Base-by-base conservation (phyloP, 2,888 invertebrate genomes). In the Monochamus alternatus region DNA sequence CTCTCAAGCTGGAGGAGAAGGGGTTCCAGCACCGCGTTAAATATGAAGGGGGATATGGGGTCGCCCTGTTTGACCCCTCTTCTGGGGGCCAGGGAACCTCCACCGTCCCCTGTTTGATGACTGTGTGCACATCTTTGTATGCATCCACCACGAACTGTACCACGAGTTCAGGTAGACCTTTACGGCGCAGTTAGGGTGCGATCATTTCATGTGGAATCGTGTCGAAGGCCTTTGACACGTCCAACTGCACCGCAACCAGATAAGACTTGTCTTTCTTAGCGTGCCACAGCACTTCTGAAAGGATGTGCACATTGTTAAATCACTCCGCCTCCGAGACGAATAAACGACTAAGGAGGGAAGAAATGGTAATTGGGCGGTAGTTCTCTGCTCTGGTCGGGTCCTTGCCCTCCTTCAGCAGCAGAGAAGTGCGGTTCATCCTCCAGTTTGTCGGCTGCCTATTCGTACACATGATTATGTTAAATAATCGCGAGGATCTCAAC, bases 201-300 rank as follows among this genome's bases (percentile, higher is more conserved):
- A 22, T 22, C 22, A 22, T 22, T 22, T 22, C 22, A 22, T 22
- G 22, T 1, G 22, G 83, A 7, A 84, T 79, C 1, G 85, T 87
- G 77, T 89, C 89, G 78, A 88, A 89, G 3, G 89, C 89, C 80
- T 89, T 90, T 12, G 87, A 84, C 43, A 90, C 86, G 79, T 90
- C 89, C 32, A 90, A 80, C 55, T 87, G 85, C 69, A 85, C 87
- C 67, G 87, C 81, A 76, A 88, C 89, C 76, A 89, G 83, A 52
- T 85, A 84, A 7, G 75, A 52, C 30, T 74, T 38, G 59, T 71
- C 67, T 68, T 82, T 84, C 31, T 31, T 30, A 69, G 82, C 76
- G 80, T 83, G 84, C 78, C 84, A 64, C 83, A 83, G 58, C 87
- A 86, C 87, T 2, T 22, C 22, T 22, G 22, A 22, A 0, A 22